A percentile compares a stretch with the other conserved stretches of the same genome.
phyloP scores from a whole-genome alignment of 2,888 invertebrate species.

The Eilema griseolum region DNA sequence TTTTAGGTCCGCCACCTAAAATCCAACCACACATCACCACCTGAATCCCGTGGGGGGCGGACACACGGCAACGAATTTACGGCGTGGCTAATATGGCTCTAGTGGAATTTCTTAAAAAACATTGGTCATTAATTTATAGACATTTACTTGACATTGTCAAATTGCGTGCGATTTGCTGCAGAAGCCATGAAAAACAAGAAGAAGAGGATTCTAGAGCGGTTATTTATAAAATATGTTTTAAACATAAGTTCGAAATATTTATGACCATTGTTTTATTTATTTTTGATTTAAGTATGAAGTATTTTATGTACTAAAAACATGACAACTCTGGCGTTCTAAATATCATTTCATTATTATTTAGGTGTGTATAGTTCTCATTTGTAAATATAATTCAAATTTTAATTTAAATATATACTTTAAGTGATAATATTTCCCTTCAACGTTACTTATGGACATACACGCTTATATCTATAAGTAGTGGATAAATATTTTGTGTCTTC shows the following conservation, averaged over 20 bases:
- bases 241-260: background rate
- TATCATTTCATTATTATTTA: background rate
- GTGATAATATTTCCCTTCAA: constrained; percentile 17
- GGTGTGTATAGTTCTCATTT: constrained; percentile 22
- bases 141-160: too few species aligned
- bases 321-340: background rate
- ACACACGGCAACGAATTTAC: too few species aligned
- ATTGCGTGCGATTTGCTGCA: too few species aligned
- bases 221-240: background rate
- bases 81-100: too few species aligned
- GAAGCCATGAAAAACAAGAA: too few species aligned
- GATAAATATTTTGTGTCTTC: constrained; percentile 10
- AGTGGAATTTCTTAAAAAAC: too few species aligned
- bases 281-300: background rate
- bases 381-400: constrained; percentile 23
- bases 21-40: too few species aligned
- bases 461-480: constrained; percentile 33
- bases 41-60: too few species aligned
- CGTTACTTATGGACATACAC: constrained; percentile 35
- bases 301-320: background rate
- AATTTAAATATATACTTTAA: constrained; percentile 4
- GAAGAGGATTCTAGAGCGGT: background rate
- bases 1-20: too few species aligned
- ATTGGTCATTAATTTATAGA: too few species aligned
- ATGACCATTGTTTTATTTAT: background rate